These are phyloP conservation scores for Erpornis zantholeuca DNA, from an alignment of 2,113 vertebrate genomes.

Conservation along the genomic window DNA sequence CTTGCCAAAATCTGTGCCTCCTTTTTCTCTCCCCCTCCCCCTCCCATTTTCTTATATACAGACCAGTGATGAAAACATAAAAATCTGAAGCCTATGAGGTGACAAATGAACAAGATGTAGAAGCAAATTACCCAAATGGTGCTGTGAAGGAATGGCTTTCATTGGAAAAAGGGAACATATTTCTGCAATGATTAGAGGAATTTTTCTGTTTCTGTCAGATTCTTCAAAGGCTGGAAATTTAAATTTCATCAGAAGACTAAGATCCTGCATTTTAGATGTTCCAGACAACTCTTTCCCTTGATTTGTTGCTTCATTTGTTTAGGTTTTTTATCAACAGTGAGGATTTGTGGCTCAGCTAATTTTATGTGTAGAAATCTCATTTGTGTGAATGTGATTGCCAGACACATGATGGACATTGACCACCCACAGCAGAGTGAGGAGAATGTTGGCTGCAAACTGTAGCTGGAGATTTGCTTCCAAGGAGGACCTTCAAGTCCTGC, in stretches of 20 bases:
- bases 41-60: slow-evolving; percentile 23
- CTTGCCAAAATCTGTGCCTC: slow-evolving; percentile 46
- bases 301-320: not conserved
- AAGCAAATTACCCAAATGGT: slow-evolving; percentile 23
- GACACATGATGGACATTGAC: not conserved
- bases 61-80: slow-evolving; percentile 47
- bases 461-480: not conserved
- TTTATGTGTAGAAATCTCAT: not conserved
- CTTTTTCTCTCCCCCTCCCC: not conserved
- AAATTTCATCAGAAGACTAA: not conserved
- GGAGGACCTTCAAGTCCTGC: not conserved
- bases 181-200: slow-evolving; percentile 34
- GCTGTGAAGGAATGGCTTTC: slow-evolving; percentile 23
- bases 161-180: slow-evolving; percentile 10
- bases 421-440: not conserved
- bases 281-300: not conserved
- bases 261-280: not conserved
- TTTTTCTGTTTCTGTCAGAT: slow-evolving; percentile 20
- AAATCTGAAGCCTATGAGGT: slow-evolving; percentile 52
- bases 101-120: slow-evolving; percentile 54
- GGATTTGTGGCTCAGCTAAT: not conserved
- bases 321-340: not conserved
- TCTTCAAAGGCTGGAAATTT: slow-evolving; percentile 33
- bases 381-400: not conserved
- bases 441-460: not conserved